Evolutionary conservation across 2,797 vertebrate genomes (phyloP), one percentile per base, ranked within the genome.

Genomic region (Discoglossus pictus): DNA sequence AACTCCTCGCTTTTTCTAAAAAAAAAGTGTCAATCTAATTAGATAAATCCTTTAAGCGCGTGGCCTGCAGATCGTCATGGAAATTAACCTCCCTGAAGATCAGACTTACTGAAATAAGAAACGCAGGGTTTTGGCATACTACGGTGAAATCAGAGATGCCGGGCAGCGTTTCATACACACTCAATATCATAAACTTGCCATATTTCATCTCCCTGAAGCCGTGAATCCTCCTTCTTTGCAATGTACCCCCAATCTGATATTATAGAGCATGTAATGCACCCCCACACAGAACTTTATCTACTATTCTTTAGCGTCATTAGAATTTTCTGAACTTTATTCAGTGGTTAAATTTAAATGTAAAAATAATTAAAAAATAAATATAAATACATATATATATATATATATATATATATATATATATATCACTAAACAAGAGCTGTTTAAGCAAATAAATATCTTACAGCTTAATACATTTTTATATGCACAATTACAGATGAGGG

Each of bases 61-160:
- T 84, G 89, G 86, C 83, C 86, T 61, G 27, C 84, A 83, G 85
- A 85, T 87, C 86, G 84, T 91, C 88, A 91, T 89, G 89, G 89
- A 91, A 90, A 91, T 89, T 88, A 89, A 89, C 87, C 87, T 87
- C 86, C 85, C 83, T 79, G 78, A 87, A 89, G 87, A 89, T 89
- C 86, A 78, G 76, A 86, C 87, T 85, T 80, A 81, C 86, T 83
- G 87, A 89, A 89, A 87, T 82, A 84, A 85, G 85, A 89, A 82
- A 84, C 84, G 64, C 81, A 80, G 82, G 82, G 84, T 85, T 87
- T 82, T 77, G 86, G 86, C 85, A 78, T 68, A 86, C 85, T 65
- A 59, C 80, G 77, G 83, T 81, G 86, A 88, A 89, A 89, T 73
- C 80, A 83, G 87, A 85, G 81, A 84, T 80, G 87, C 79, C 40